Percentiles rank a stretch among this genome's conserved stretches.
phyloP scores from a whole-genome alignment of 1,140 invertebrate genomes.

The Drosophila quadrilineata region DNA sequence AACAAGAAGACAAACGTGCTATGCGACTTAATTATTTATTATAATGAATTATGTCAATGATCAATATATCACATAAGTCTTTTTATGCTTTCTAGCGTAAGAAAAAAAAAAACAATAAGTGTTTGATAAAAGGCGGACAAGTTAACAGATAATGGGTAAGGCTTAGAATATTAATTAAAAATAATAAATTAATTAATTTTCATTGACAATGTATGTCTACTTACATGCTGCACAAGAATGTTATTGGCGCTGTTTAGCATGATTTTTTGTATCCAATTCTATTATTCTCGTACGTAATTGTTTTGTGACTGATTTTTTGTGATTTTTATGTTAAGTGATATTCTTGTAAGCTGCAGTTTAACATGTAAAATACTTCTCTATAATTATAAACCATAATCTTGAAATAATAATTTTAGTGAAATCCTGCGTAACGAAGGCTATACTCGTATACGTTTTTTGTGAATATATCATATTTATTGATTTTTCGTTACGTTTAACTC shows the following conservation, averaged over 20 bases:
- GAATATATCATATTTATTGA: too few relatives aligned
- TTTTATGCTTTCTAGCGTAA: too few relatives aligned
- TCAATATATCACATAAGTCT: too few relatives aligned
- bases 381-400: not conserved
- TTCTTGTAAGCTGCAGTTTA: conserved; percentile 26
- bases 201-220: conserved; percentile 50
- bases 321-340: conserved; percentile 20
- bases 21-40: too few relatives aligned
- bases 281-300: conserved; percentile 44
- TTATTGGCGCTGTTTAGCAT: conserved; percentile 72
- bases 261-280: conserved; percentile 60
- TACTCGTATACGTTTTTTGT: too few relatives aligned
- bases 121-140: not conserved
- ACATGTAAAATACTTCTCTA: conserved; percentile 9
- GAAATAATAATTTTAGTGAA: too few relatives aligned
- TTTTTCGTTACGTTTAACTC: too few relatives aligned
- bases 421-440: too few relatives aligned
- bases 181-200: conserved; percentile 29
- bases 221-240: conserved; percentile 74
- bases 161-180: conserved; percentile 9
- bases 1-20: too few relatives aligned
- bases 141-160: not conserved
- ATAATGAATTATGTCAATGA: not conserved
- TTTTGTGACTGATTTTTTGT: conserved; percentile 32
- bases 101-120: not conserved